phyloP scores from a whole-genome alignment of 2,797 vertebrate species.

The Manis javanica region DNA sequence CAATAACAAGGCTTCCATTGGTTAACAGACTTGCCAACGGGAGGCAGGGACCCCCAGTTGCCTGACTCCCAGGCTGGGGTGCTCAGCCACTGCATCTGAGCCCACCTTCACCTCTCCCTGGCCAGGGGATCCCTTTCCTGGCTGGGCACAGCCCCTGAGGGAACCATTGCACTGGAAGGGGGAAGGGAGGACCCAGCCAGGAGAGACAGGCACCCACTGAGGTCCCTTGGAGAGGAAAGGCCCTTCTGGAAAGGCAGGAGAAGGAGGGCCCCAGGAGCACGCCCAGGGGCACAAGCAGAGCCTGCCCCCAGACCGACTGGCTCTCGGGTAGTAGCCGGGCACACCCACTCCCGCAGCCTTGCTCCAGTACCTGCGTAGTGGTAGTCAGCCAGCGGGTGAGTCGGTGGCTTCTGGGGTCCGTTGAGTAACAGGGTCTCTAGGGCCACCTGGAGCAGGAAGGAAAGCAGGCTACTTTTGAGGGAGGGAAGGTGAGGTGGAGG shows the following conservation, averaged over 20 bases:
- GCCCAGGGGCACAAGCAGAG: background rate
- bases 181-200: too few species aligned
- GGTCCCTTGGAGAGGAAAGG: too few species aligned
- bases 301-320: fast-evolving
- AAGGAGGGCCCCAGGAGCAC: background rate
- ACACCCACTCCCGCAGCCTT: fast-evolving
- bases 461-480: background rate
- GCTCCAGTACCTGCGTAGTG: constrained; percentile 86
- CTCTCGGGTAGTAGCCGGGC: background rate
- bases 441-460: constrained; percentile 82
- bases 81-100: too few species aligned
- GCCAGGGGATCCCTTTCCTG: too few species aligned
- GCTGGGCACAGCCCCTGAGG: too few species aligned
- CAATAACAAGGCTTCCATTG: background rate
- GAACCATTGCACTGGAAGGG: too few species aligned
- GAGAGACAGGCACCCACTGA: too few species aligned
- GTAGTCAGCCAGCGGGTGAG: constrained; percentile 85
- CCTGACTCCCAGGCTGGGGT: background rate
- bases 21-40: background rate
- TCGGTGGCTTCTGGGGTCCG: constrained; percentile 73
- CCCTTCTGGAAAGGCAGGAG: too few species aligned
- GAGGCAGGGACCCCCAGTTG: too few species aligned
- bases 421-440: constrained; percentile 86
- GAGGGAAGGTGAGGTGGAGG: background rate
- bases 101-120: too few species aligned